Base-by-base conservation (phyloP, 2,113 vertebrate genomes). In the Oryzias celebensis region DNA sequence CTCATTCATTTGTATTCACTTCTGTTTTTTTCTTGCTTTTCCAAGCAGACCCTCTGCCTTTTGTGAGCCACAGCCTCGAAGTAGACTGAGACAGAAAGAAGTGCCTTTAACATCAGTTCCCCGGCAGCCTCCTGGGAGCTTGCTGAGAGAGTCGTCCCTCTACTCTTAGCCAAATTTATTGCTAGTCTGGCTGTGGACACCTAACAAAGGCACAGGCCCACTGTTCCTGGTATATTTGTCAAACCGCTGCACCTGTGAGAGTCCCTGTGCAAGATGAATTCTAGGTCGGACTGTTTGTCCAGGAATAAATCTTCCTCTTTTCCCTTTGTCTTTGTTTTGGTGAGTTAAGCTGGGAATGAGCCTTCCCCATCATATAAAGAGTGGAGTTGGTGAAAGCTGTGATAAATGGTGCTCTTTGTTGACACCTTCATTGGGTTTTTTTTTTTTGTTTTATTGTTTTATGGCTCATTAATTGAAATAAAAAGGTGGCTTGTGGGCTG, bases 391-490 rank as follows among this genome's bases (percentile, higher is more conserved):
- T 95, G 96, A 95, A 94, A 93, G 93, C 89, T 88, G 86, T 96
- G 96, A 98, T 97, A 94, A 97, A 98, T 98, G 92, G 92, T 84
- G 81, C 89, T 93, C 93, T 92, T 94, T 94, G 95, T 94, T 96
- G 95, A 98, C 94, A 95, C 95, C 94, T 96, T 97, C 94, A 96
- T 96, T 92, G 91, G 93, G 94, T 97, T 98, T 97, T 36, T 36
- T 36, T 36, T 36, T 36, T 36, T 36, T 36, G 31, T 36, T 36
- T 36, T 36, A 36, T 36, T 36, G 10, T 36, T 98, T 98, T 98
- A 96, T 98, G 96, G 96, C 94, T 97, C 95, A 94, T 96, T 98
- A 98, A 96, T 96, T 96, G 95, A 95, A 95, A 92, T 86, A 60
- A 95, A 94, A 93, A 92, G 91, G 91, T 94, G 92, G 92, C 93